Evolutionary conservation across 2,113 vertebrate species (phyloP).

Genomic region (Saccopteryx bilineata): DNA sequence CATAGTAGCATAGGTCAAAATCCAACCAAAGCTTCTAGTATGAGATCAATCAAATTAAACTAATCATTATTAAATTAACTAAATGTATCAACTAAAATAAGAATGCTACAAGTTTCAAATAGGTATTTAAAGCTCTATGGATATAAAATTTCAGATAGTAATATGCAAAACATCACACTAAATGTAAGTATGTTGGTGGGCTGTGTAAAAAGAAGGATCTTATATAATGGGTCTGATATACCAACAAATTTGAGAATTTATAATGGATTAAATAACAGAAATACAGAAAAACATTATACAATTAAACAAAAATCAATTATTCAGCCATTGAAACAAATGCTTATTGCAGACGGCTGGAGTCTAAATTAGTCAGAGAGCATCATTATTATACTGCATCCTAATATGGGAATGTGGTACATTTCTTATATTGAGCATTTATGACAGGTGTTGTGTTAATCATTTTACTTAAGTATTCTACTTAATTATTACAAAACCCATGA

Average conservation of each 20-base stretch:
- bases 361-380: neutral
- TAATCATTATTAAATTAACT: neutral
- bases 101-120: neutral
- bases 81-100: conserved; percentile 2
- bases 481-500: neutral
- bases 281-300: neutral
- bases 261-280: neutral
- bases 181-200: neutral
- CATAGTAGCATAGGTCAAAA: neutral
- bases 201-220: neutral
- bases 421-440: neutral
- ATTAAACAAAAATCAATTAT: neutral
- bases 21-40: neutral
- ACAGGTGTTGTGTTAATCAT: neutral
- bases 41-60: conserved; percentile 38
- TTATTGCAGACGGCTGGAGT: neutral
- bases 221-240: neutral
- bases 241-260: neutral
- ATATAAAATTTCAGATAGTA: neutral
- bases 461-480: neutral
- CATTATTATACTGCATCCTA: neutral
- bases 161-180: neutral
- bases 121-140: neutral
- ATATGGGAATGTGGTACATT: too few relatives aligned
- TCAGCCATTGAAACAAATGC: neutral